phyloP scores from a whole-genome alignment of 2,888 invertebrate species.

The Adineta ricciae region DNA sequence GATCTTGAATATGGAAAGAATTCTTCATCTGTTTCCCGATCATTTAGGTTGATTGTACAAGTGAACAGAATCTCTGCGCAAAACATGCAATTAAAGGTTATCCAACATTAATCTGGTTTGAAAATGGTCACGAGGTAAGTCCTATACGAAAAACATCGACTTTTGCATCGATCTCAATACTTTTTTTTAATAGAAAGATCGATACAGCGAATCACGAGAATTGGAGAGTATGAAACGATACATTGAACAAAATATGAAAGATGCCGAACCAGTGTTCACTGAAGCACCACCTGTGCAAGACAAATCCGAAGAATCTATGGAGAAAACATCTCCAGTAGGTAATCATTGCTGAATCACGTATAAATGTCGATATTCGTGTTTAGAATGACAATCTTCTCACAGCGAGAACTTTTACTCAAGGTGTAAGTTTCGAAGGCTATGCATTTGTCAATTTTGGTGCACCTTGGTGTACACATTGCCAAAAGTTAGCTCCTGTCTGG shows the following conservation, averaged over 20 bases:
- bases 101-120: conserved; percentile 13
- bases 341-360: neutral
- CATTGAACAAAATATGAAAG: neutral
- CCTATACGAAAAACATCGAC: neutral
- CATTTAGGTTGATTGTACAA: neutral
- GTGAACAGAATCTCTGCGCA: neutral
- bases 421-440: conserved; percentile 17
- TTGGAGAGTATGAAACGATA: neutral
- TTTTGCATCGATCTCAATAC: neutral
- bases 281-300: neutral
- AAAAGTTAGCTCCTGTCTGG: neutral
- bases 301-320: neutral
- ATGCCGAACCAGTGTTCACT: neutral
- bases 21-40: too few species aligned
- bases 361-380: neutral
- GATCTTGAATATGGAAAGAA: neutral
- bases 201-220: neutral
- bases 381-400: neutral
- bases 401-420: neutral
- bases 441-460: neutral
- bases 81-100: neutral
- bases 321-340: neutral
- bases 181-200: neutral
- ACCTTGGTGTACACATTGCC: conserved; percentile 9
- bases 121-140: neutral